These are phyloP conservation scores for Limnephilus lunatus DNA, from an alignment of 2,888 invertebrate species.

Conservation along the genomic window DNA sequence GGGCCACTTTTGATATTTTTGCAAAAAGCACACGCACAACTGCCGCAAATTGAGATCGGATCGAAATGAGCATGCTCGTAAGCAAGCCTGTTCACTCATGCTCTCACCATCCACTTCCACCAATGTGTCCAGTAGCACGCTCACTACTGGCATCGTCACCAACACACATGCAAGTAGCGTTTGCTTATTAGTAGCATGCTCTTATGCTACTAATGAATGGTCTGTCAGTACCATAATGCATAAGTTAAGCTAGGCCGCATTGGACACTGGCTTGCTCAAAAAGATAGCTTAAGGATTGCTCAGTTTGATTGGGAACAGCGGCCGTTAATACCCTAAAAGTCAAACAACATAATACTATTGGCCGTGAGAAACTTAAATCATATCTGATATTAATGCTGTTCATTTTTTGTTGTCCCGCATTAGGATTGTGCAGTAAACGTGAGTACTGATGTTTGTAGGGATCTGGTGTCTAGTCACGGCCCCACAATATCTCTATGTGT, in stretches of 20 bases:
- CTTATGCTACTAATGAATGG: no score
- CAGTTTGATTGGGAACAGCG: neutral
- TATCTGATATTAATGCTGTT: constrained; percentile 65
- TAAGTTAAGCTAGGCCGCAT: neutral
- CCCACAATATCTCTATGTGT: constrained; percentile 50
- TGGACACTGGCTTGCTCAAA: neutral
- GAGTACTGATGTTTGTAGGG: constrained; percentile 71
- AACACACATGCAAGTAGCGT: no score
- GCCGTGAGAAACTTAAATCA: neutral
- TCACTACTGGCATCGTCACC: no score
- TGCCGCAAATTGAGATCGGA: no score
- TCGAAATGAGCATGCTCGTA: no score
- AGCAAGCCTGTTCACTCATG: no score
- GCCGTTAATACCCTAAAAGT: neutral
- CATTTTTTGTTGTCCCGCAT: constrained; percentile 70
- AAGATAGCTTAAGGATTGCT: neutral
- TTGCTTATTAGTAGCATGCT: no score
- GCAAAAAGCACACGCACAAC: no score
- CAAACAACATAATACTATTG: neutral
- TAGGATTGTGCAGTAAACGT: constrained; percentile 79
- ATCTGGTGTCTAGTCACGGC: constrained; percentile 57
- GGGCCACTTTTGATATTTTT: no score
- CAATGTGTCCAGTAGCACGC: no score
- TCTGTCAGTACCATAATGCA: no score
- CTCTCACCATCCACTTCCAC: no score